Evolutionary conservation across 2,888 invertebrate species (phyloP), one percentile per base, ranked within the genome.

Genomic region (Stenoptilia bipunctidactyla): DNA sequence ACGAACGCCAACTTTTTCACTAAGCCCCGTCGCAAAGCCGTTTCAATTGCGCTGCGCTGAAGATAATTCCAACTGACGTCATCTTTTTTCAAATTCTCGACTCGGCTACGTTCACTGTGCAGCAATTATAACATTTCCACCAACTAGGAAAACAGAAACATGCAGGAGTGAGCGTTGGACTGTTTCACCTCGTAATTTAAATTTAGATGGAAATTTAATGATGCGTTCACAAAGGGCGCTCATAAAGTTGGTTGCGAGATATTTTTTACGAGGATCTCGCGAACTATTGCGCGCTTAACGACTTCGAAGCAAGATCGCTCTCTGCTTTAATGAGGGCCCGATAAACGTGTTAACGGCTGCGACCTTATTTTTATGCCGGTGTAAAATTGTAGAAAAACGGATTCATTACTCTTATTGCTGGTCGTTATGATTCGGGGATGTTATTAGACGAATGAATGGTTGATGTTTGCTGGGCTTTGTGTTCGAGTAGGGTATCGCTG

Each of bases 271-370:
- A 82, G 80, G 77, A 83, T 80, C 82, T 80, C 79, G 83, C 79
- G 79, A 83, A 83, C 83, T 83, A 83, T 83, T 83, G 82, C 82
- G 80, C 80, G 80, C 82, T 83, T 83, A 83, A 83, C 83, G 82
- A 82, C 83, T 80, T 75, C 75, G 76, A 75, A 77, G 82, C 77
- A 75, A 80, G 80, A 82, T 83, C 82, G 79, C 79, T 74, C 80
- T 75, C 71, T 56, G 79, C 76, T 80, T 77, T 83, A 83, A 83
- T 83, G 83, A 83, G 79, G 74, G 77, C 80, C 80, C 79, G 83
- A 83, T 83, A 83, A 83, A 82, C 80, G 79, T 74, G 80, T 76
- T 80, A 80, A 83, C 77, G 76, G 80, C 80, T 70, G 58, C 79
- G 72, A 79, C 80, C 80, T 80, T 80, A 82, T 82, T 82, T 79